Conservation (phyloP, 2,113 vertebrate species). For the Cygnus buccinator region DNA sequence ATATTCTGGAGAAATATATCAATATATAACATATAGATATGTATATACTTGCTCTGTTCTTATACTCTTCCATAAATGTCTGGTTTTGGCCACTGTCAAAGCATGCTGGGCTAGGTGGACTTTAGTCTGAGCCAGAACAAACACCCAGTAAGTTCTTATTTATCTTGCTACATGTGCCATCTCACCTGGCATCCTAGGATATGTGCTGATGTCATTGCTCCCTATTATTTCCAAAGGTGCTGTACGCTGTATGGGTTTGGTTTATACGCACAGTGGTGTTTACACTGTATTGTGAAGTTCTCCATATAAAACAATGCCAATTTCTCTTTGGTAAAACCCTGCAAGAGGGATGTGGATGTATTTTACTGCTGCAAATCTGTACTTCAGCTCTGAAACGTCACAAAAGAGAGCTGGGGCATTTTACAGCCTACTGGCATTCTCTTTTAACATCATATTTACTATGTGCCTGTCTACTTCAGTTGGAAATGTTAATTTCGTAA, state of each 20-base stretch:
- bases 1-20: neutral
- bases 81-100: neutral
- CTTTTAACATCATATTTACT: neutral
- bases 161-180: neutral
- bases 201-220: neutral
- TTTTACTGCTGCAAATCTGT: neutral
- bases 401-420: neutral
- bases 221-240: neutral
- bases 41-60: neutral
- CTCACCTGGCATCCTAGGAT: neutral
- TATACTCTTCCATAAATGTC: neutral
- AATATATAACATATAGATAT: neutral
- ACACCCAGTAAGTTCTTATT: neutral
- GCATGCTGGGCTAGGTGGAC: neutral
- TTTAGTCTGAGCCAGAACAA: neutral
- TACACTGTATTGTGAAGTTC: neutral
- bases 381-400: neutral
- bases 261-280: neutral
- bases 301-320: neutral
- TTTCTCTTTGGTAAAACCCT: neutral
- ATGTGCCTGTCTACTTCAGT: neutral
- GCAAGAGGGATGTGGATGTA: neutral
- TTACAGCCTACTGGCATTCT: neutral
- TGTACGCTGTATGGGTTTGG: neutral
- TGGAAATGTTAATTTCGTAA: neutral